These are phyloP conservation scores for Caerostris extrusa DNA, from an alignment of 1,140 invertebrate species.

Conservation along the genomic window DNA sequence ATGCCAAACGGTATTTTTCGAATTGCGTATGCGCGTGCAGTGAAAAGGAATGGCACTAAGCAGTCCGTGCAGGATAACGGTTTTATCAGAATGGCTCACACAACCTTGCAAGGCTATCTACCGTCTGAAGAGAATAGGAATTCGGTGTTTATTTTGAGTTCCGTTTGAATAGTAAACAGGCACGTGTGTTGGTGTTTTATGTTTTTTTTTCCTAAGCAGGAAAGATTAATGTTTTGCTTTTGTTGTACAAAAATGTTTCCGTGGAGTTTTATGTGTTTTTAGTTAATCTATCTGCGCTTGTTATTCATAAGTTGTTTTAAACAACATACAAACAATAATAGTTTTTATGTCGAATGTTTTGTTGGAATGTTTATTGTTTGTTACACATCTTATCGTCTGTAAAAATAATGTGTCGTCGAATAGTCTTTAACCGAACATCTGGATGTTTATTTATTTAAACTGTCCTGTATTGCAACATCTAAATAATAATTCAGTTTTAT, in stretches of 20 bases:
- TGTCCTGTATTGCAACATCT: too few relatives aligned
- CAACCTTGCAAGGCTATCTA: conserved; percentile 60
- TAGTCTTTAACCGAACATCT: too few relatives aligned
- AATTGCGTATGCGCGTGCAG: conserved; percentile 1
- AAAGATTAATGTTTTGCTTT: background rate
- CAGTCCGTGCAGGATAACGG: background rate
- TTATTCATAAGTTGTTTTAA: too few relatives aligned
- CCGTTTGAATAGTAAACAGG: conserved; percentile 24
- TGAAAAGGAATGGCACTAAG: conserved; percentile 27
- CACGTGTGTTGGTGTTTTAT: conserved; percentile 18
- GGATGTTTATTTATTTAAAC: too few relatives aligned
- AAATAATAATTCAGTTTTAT: too few relatives aligned
- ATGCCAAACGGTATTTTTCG: background rate
- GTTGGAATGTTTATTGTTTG: too few relatives aligned
- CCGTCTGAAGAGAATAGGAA: conserved; percentile 37
- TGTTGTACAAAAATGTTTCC: conserved; percentile 21
- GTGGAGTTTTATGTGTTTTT: background rate
- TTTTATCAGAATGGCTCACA: conserved; percentile 14
- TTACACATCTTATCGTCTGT: too few relatives aligned
- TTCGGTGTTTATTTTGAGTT: conserved; percentile 46
- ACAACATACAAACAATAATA: too few relatives aligned
- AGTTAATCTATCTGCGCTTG: background rate
- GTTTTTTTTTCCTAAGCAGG: background rate
- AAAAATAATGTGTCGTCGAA: too few relatives aligned
- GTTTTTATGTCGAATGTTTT: too few relatives aligned